Base-by-base conservation (phyloP, 2,113 vertebrate genomes). In the Tetrao urogallus region DNA sequence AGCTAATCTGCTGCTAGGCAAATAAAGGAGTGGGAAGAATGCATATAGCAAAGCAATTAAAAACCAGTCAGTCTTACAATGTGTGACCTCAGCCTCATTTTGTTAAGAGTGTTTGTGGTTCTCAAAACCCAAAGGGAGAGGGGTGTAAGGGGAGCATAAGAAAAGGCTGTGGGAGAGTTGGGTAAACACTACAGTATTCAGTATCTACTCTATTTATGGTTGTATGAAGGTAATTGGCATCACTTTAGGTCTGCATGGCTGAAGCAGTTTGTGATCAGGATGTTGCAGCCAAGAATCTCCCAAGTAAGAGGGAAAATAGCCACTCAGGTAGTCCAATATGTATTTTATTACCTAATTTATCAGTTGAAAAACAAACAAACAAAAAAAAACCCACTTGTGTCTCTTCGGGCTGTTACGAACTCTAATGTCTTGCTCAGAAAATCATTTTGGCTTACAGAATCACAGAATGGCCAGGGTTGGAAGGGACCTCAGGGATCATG, bases 301-400 rank as follows among this genome's bases (percentile, higher is more conserved):
- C 8, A 32, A 13, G 11, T 67, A 78, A 54, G 20, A 90, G 9
- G 54, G 13, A 70, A 90, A 82, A 54, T 32, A 21, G 32, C 43
- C 16, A n/a, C 22, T 82, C 9, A 21, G 20, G 34, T 4, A 6
- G 38, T 48, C 11, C 81, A 66, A 64, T 42, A 71, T 0, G 0
- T 54, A 71, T 77, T 90, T 86, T 88, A 38, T 81, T 38, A 86
- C 66, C 32, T 83, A 43, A 47, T 76, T 69, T 80, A 40, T 74
- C 19, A 69, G 34, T 52, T 66, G 16, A 16, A 43, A 43, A 43
- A 43, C 15, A 16, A 43, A 16, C 14, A 13, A 42, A 43, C 42
- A 6, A 24, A 40, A 87, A 87, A 71, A 73, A 42, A 86, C 38
- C 15, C 8, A 20, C 4, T 20, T 34, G 10, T n/a, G 2, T 78